These are phyloP conservation scores for Cerceris rybyensis DNA, from an alignment of 2,888 invertebrate species.

Conservation along the genomic window DNA sequence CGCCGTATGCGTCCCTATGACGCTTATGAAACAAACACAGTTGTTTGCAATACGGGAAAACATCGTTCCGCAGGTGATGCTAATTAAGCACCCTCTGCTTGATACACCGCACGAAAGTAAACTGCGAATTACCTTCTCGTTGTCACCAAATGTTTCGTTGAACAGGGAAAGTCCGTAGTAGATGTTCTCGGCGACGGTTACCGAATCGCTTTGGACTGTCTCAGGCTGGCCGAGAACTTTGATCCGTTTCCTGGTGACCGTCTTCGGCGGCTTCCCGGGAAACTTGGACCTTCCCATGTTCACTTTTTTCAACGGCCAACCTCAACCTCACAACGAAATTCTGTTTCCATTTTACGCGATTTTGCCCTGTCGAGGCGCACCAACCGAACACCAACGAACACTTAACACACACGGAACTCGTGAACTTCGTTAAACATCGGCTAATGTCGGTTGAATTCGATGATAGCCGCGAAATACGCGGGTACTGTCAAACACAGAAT, in stretches of 20 bases:
- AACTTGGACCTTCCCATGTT: constrained; percentile 92
- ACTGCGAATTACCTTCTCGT: constrained; percentile 78
- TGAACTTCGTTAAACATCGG: constrained; percentile 66
- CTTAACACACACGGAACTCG: constrained; percentile 64
- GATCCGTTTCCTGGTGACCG: constrained; percentile 92
- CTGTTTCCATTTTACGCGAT: constrained; percentile 76
- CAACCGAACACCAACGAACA: constrained; percentile 72
- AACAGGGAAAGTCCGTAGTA: constrained; percentile 81
- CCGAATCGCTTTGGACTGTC: constrained; percentile 82
- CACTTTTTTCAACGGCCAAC: constrained; percentile 84
- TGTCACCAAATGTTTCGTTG: constrained; percentile 79
- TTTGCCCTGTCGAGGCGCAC: constrained; percentile 70
- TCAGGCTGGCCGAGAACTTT: constrained; percentile 88
- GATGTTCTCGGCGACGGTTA: constrained; percentile 82
- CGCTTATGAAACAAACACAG: constrained; percentile 56
- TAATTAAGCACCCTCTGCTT: constrained; percentile 25
- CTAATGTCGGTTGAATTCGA: constrained; percentile 64
- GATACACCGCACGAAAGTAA: constrained; percentile 33
- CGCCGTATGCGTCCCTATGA: constrained; percentile 68
- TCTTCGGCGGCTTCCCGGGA: constrained; percentile 94
- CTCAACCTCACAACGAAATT: constrained; percentile 76
- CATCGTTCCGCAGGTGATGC: constrained; percentile 1
- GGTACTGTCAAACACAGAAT: constrained; percentile 71
- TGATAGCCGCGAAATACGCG: constrained; percentile 75
- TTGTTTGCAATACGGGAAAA: constrained; percentile 10